A percentile compares a stretch with the other conserved stretches of the same genome.
Evolutionary conservation across 2,797 vertebrate genomes (phyloP).

Genomic region (Tamandua tetradactyla): DNA sequence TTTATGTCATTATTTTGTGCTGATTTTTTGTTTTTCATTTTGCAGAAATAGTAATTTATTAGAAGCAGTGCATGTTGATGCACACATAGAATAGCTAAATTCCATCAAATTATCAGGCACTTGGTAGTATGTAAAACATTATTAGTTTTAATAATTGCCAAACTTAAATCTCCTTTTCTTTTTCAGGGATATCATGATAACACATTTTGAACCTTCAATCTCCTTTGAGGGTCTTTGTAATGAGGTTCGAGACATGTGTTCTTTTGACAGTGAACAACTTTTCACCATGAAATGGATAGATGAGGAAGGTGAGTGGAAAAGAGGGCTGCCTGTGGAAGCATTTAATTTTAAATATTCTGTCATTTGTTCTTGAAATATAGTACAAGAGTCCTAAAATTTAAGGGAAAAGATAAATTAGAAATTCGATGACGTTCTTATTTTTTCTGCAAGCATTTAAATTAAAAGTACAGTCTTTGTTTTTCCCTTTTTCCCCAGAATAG

Average conservation of each 20-base stretch:
- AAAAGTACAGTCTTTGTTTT: constrained; percentile 16
- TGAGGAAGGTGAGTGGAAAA: constrained; percentile 92
- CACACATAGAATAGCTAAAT: not conserved
- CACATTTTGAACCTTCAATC: constrained; percentile 98
- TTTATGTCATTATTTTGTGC: not conserved
- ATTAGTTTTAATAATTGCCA: constrained; percentile 31
- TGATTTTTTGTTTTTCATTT: not conserved
- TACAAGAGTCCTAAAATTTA: not conserved
- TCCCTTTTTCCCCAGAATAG: not conserved
- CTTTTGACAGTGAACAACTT: constrained; percentile 97
- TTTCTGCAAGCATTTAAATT: not conserved
- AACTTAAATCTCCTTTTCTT: constrained; percentile 66
- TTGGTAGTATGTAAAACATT: not conserved
- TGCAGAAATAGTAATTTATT: not conserved
- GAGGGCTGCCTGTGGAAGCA: not conserved
- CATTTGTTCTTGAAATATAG: constrained; percentile 12
- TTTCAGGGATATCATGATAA: constrained; percentile 99
- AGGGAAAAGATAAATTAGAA: not conserved
- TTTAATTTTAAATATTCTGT: not conserved
- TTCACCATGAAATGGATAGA: constrained; percentile 99
- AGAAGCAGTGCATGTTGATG: not conserved
- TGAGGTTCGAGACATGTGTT: constrained; percentile 98
- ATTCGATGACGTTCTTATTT: not conserved
- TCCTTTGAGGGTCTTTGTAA: constrained; percentile 94
- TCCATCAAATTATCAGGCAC: not conserved